These are phyloP conservation scores for Agrenia bidenticulata DNA, from an alignment of 2,888 invertebrate genomes.

Conservation along the genomic window DNA sequence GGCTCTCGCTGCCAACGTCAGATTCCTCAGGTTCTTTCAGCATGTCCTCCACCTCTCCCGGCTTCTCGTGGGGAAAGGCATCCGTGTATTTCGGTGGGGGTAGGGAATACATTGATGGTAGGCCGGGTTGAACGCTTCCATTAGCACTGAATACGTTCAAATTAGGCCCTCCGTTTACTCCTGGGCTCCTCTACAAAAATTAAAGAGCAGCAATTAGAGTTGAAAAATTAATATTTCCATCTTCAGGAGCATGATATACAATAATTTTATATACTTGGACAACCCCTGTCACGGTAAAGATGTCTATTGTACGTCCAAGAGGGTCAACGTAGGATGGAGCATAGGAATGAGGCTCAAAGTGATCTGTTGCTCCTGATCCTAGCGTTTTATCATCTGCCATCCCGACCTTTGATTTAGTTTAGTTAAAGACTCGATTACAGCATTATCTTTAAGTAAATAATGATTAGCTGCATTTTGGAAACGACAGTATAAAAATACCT, in stretches of 20 bases:
- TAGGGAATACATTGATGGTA: conserved; percentile 44
- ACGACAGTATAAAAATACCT: conserved; percentile 35
- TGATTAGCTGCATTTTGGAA: too few relatives aligned
- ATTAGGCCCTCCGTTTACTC: conserved; percentile 31
- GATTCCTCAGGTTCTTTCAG: conserved; percentile 48
- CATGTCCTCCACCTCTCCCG: conserved; percentile 52
- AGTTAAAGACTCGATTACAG: too few relatives aligned
- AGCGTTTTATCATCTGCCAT: conserved; percentile 54
- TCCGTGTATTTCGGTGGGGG: conserved; percentile 51
- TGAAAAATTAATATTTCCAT: not conserved
- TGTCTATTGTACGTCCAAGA: conserved; percentile 52
- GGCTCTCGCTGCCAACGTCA: conserved; percentile 27
- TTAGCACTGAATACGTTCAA: conserved; percentile 47
- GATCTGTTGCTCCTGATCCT: conserved; percentile 57
- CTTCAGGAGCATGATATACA: too few relatives aligned
- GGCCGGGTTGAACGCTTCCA: conserved; percentile 31
- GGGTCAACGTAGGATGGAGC: conserved; percentile 58
- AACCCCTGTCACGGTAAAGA: conserved; percentile 55
- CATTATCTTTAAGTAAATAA: too few relatives aligned
- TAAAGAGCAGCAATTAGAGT: not conserved
- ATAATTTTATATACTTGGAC: conserved; percentile 49
- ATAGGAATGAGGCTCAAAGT: conserved; percentile 67
- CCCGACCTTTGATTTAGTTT: conserved; percentile 48
- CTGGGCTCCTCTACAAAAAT: conserved; percentile 13
- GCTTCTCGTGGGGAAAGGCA: conserved; percentile 50